Evolutionary conservation across 2,888 invertebrate species (phyloP).

Genomic region (Ceraclea dissimilis): DNA sequence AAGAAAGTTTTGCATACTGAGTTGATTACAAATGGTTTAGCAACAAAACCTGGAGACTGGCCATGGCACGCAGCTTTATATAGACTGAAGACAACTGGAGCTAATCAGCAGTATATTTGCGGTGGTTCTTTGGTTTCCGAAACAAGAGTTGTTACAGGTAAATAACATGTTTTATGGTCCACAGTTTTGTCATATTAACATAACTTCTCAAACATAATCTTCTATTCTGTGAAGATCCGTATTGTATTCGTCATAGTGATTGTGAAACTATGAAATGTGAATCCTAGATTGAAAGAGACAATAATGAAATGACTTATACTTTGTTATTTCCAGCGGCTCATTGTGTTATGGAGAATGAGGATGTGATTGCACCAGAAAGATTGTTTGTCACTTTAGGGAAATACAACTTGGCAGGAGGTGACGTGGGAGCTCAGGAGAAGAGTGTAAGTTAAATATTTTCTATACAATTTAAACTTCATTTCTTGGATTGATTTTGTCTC

Average conservation of each 20-base stretch:
- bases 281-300: too few species aligned
- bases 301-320: too few species aligned
- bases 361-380: constrained; percentile 30
- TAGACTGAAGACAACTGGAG: constrained; percentile 27
- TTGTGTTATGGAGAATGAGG: constrained; percentile 31
- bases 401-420: constrained; percentile 34
- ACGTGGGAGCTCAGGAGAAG: constrained; percentile 32
- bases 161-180: neutral
- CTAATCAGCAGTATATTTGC: constrained; percentile 33
- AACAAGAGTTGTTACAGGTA: constrained; percentile 35
- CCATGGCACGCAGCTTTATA: constrained; percentile 40
- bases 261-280: too few species aligned
- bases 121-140: constrained; percentile 37
- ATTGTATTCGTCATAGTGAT: too few species aligned
- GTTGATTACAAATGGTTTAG: constrained; percentile 34
- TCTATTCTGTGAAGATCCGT: too few species aligned
- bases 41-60: constrained; percentile 38
- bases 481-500: too few species aligned
- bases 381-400: constrained; percentile 34
- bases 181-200: neutral
- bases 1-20: constrained; percentile 32
- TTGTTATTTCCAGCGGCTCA: constrained; percentile 34
- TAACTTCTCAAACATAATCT: too few species aligned
- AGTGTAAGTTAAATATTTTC: constrained; percentile 29
- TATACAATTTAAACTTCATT: too few species aligned